Conservation (phyloP, 2,888 invertebrate species). For the Xylocampa areola region DNA sequence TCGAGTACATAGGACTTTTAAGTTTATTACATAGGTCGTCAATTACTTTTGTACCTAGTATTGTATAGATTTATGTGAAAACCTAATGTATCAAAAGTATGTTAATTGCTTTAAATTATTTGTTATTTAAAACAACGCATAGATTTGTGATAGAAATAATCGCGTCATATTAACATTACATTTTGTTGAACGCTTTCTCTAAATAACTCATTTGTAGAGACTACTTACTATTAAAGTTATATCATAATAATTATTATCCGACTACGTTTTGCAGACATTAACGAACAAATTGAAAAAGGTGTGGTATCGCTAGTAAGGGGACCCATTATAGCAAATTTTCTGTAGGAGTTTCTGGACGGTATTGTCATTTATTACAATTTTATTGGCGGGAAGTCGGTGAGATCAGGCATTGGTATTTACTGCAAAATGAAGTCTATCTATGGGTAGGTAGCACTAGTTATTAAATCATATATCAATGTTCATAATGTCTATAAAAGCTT, state of each 20-base stretch:
- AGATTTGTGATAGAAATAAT: conserved; percentile 60
- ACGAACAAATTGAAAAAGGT: conserved; percentile 5
- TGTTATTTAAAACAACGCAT: conserved; percentile 58
- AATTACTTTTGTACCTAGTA: conserved; percentile 57
- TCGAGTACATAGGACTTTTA: conserved; percentile 42
- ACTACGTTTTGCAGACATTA: conserved; percentile 34
- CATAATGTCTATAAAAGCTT: conserved; percentile 56
- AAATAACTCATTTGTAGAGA: conserved; percentile 15
- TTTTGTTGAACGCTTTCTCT: conserved; percentile 3
- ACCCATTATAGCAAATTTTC: not conserved
- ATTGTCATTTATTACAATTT: not conserved
- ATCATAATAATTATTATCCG: conserved; percentile 6
- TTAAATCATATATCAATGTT: conserved; percentile 41
- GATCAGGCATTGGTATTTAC: conserved; percentile 5
- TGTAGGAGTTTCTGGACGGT: conserved; percentile 12
- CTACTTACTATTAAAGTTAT: conserved; percentile 4
- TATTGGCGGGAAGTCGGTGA: not conserved
- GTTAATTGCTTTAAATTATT: conserved; percentile 27
- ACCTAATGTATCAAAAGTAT: conserved; percentile 35
- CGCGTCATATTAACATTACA: conserved; percentile 32
- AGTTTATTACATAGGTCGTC: conserved; percentile 48
- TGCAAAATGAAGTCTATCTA: conserved; percentile 39
- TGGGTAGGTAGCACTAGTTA: conserved; percentile 22
- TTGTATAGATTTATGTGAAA: conserved; percentile 34
- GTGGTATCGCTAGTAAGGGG: conserved; percentile 11